phyloP scores from a whole-genome alignment of 1,140 invertebrate species.

The Drosophila teissieri region DNA sequence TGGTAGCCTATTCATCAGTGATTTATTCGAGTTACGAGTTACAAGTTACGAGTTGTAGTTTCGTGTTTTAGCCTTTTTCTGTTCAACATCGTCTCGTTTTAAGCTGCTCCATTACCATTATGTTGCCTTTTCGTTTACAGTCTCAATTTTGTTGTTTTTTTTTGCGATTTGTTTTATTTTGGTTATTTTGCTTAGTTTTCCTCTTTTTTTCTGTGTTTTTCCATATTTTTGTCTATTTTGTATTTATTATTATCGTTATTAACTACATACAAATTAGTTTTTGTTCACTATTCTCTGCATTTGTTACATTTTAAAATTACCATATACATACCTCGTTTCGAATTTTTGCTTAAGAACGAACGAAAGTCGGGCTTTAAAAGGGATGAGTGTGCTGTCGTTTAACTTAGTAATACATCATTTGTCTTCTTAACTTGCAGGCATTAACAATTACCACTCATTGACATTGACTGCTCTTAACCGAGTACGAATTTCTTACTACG shows the following conservation, averaged over 20 bases:
- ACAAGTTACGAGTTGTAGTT: slow-evolving; percentile 62
- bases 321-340: slow-evolving; percentile 72
- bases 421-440: slow-evolving; percentile 35
- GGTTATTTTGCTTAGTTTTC: slow-evolving; percentile 79
- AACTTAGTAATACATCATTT: slow-evolving; percentile 49
- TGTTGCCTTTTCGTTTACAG: slow-evolving; percentile 76
- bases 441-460: slow-evolving; percentile 55
- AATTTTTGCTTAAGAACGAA: slow-evolving; percentile 68
- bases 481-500: slow-evolving; percentile 11
- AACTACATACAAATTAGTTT: slow-evolving; percentile 78
- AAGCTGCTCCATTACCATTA: slow-evolving; percentile 60
- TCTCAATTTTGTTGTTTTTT: slow-evolving; percentile 76
- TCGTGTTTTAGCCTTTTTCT: slow-evolving; percentile 52
- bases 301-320: slow-evolving; percentile 74
- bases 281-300: slow-evolving; percentile 60
- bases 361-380: slow-evolving; percentile 47
- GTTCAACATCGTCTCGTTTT: slow-evolving; percentile 46
- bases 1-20: slow-evolving; percentile 74
- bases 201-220: slow-evolving; percentile 72
- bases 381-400: slow-evolving; percentile 23
- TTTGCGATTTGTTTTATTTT: slow-evolving; percentile 51
- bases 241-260: slow-evolving; percentile 62
- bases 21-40: slow-evolving; percentile 63
- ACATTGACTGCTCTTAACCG: slow-evolving; percentile 26
- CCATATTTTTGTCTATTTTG: slow-evolving; percentile 60